A percentile compares a stretch with the other conserved stretches of the same genome.
Conservation (phyloP, 2,888 invertebrate species). For the Ceriagrion tenellum region DNA sequence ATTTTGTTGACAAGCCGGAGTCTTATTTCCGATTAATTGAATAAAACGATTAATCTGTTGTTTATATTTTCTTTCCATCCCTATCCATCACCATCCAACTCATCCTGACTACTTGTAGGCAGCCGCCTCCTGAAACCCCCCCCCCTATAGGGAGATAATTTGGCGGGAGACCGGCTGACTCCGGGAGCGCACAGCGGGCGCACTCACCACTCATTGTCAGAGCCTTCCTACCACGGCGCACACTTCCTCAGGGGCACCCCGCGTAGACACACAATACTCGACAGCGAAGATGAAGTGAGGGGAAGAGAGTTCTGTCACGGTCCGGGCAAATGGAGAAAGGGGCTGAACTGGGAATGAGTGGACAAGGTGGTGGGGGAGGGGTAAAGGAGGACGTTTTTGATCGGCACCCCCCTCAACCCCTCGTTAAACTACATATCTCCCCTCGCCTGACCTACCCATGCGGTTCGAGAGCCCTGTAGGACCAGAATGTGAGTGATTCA, state of each 20-base stretch:
- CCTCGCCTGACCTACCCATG: neutral
- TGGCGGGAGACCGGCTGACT: constrained; percentile 37
- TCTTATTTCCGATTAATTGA: too few species aligned
- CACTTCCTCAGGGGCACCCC: neutral
- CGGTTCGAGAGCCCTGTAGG: neutral
- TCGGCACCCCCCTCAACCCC: neutral
- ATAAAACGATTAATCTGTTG: too few species aligned
- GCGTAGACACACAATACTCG: neutral
- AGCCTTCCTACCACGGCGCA: neutral
- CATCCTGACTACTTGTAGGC: neutral
- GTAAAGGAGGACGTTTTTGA: neutral
- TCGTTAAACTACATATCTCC: neutral
- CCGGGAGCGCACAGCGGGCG: neutral
- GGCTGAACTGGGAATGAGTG: neutral
- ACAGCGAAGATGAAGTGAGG: neutral
- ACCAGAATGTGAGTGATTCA: neutral
- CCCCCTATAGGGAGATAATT: constrained; percentile 45
- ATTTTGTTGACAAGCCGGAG: too few species aligned
- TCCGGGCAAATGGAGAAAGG: neutral
- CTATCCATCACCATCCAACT: neutral
- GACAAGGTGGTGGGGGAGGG: neutral
- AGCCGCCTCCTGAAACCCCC: neutral
- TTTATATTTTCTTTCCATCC: too few species aligned
- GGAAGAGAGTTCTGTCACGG: neutral
- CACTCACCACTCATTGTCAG: neutral